phyloP scores from a whole-genome alignment of 2,888 invertebrate species.

The Temnothorax rugatulus region DNA sequence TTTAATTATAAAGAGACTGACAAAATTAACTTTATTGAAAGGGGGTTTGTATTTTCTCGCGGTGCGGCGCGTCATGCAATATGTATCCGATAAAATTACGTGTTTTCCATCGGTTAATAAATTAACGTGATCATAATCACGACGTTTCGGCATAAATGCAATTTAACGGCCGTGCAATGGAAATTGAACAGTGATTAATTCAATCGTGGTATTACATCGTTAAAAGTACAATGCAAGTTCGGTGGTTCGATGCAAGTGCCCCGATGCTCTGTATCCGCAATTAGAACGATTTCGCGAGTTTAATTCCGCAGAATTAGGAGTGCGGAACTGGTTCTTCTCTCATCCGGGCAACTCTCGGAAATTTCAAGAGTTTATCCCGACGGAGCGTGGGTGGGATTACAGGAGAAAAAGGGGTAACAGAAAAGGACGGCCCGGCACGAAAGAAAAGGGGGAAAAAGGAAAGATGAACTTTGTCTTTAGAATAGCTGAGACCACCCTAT shows the following conservation, averaged over 20 bases:
- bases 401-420: slow-evolving; percentile 50
- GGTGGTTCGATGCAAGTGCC: slow-evolving; percentile 42
- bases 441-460: slow-evolving; percentile 44
- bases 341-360: slow-evolving; percentile 71
- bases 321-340: slow-evolving; percentile 72
- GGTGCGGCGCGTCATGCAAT: too few species aligned
- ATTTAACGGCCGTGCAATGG: background rate
- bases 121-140: slow-evolving; percentile 7
- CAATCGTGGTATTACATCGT: slow-evolving; percentile 23
- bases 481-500: slow-evolving; percentile 41
- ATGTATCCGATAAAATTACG: background rate
- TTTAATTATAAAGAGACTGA: background rate
- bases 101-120: slow-evolving; percentile 19
- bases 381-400: slow-evolving; percentile 49
- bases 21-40: background rate
- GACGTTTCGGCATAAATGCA: background rate
- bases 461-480: slow-evolving; percentile 44
- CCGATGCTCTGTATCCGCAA: slow-evolving; percentile 67
- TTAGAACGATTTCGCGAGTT: slow-evolving; percentile 74
- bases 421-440: slow-evolving; percentile 47
- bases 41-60: background rate
- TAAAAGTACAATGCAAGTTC: slow-evolving; percentile 34
- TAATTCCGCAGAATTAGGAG: slow-evolving; percentile 78
- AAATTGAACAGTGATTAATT: slow-evolving; percentile 32
- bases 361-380: slow-evolving; percentile 73